Conservation (phyloP, 2,113 vertebrate genomes). For the Semicossyphus pulcher region DNA sequence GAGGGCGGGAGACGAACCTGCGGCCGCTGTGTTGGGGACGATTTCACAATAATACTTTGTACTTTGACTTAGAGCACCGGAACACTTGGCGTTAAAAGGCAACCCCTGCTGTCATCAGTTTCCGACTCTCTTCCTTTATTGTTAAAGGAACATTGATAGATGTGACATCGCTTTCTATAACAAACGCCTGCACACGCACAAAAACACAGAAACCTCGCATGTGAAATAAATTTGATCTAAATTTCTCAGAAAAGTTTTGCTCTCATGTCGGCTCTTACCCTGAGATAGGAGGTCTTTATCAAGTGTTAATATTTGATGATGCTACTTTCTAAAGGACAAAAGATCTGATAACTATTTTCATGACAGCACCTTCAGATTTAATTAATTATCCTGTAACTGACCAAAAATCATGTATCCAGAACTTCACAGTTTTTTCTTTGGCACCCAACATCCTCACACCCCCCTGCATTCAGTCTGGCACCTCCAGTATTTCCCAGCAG, state of each 20-base stretch:
- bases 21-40: no score
- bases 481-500: slow-evolving; percentile 33
- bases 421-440: slow-evolving; percentile 4
- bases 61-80: not conserved
- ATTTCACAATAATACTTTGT: not conserved
- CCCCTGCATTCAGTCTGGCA: slow-evolving; percentile 24
- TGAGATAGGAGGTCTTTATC: no score
- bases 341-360: no score
- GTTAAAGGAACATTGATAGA: not conserved
- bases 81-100: not conserved
- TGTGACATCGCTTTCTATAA: not conserved
- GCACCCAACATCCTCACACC: slow-evolving; percentile 7
- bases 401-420: not conserved
- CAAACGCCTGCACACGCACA: not conserved
- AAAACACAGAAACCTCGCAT: not conserved
- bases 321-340: not conserved
- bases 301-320: not conserved
- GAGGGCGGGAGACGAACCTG: no score
- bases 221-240: no score
- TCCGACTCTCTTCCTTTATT: not conserved
- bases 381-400: not conserved
- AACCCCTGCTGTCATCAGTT: not conserved
- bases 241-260: no score
- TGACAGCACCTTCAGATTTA: no score
- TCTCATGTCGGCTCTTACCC: no score